Base-by-base conservation (phyloP, 2,113 vertebrate species). In the Ceyx cyanopectus region DNA sequence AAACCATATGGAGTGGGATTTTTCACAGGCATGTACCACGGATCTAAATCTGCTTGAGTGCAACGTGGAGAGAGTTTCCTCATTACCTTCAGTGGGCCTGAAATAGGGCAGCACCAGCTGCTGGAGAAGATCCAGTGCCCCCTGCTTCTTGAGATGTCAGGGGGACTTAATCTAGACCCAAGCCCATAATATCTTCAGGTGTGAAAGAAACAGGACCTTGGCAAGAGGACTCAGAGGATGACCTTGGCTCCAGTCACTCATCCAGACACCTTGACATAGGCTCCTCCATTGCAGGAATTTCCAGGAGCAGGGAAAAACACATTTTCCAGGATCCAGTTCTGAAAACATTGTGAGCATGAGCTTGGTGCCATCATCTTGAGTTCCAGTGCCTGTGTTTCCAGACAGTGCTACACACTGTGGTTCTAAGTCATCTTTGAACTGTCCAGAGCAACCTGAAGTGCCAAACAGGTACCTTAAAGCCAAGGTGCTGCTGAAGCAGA, bases 31-130 rank as follows among this genome's bases (percentile, higher is more conserved):
- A 14, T 17, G 14, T 62, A 23, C 41, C 41, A 48, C 12, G 40
- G 51, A 54, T 58, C 37, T 87, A 85, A 53, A 81, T 90, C 82
- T 67, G 51, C 51, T 77, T 1, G 0, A 46, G 23, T 89, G 87
- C 86, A 93, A 70, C 72, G 17, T 7, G 4, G 41, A 57, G 48
- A 70, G 37, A 69, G 41, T 81, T 93, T 94, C 69, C 32, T 86
- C 69, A 60, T 87, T 87, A 90, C 70, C 54, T 92, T 87, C 89
- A 80, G 56, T 34, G 43, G 63, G 82, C 73, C 58, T 85, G 75
- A 94, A 80, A 75, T 70, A 91, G 67, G 74, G 74, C 89, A 91
- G 48, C 12, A 40, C 22, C 37, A 81, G 70, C 81, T 85, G 37
- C 91, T 83, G 43, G 26, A 63, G 89, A 82, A 91, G 62, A 70